A percentile compares a stretch with the other conserved stretches of the same genome.
phyloP scores from a whole-genome alignment of 2,113 vertebrate genomes.

The Brienomyrus longianalis region DNA sequence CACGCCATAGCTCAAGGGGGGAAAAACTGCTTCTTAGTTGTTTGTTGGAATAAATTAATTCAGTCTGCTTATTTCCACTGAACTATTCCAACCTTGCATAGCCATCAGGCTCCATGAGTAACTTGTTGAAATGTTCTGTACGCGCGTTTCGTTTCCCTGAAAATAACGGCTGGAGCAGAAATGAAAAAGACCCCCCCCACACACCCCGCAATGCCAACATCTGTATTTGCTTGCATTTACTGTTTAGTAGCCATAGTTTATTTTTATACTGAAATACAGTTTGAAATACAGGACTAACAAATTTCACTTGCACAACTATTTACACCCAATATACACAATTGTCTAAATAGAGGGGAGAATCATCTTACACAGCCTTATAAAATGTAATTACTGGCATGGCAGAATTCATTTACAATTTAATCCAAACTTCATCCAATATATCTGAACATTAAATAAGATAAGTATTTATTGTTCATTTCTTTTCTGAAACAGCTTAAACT shows the following conservation, averaged over 20 bases:
- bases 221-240: slow-evolving; percentile 3
- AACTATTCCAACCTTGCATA: slow-evolving; percentile 47
- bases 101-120: slow-evolving; percentile 33
- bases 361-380: background rate
- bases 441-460: background rate
- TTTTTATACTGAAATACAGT: background rate
- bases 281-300: slow-evolving; percentile 1
- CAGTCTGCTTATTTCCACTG: slow-evolving; percentile 56
- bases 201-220: background rate
- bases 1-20: slow-evolving; percentile 43
- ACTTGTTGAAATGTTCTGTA: slow-evolving; percentile 42
- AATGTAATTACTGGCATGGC: background rate
- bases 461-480: background rate
- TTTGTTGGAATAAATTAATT: slow-evolving; percentile 65
- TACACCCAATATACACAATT: background rate
- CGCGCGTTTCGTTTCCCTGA: background rate
- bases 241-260: slow-evolving; percentile 1
- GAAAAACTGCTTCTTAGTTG: slow-evolving; percentile 47
- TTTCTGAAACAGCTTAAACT: background rate
- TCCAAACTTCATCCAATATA: background rate
- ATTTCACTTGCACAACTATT: background rate
- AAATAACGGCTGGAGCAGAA: background rate
- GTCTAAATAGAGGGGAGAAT: background rate
- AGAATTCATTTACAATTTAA: background rate
- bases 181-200: background rate